Conservation (phyloP, 2,113 vertebrate species). For the Macrotis lagotis region DNA sequence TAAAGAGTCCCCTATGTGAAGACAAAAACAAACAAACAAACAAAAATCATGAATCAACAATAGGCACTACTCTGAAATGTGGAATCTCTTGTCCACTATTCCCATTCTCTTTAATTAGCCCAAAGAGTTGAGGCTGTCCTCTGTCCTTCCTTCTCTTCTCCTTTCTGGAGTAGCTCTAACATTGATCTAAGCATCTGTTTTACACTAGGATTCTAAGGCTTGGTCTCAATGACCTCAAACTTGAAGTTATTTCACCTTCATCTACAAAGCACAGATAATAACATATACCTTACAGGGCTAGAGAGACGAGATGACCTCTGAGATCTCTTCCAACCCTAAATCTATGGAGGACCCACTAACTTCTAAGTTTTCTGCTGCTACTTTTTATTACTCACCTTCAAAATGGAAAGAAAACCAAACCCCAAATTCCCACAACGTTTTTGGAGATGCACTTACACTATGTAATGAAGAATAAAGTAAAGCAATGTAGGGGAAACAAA, state of each 20-base stretch:
- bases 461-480: background rate
- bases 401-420: background rate
- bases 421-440: background rate
- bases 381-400: background rate
- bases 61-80: no score
- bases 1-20: slow-evolving; percentile 91
- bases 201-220: background rate
- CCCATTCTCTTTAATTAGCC: rapidly evolving
- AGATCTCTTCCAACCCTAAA: background rate
- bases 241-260: background rate
- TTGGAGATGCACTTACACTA: background rate
- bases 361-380: background rate
- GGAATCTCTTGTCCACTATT: background rate
- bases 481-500: background rate
- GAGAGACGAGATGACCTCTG: background rate
- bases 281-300: background rate
- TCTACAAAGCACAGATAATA: background rate
- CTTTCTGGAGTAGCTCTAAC: background rate
- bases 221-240: background rate
- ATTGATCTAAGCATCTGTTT: background rate
- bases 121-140: no score
- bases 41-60: background rate
- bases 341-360: background rate
- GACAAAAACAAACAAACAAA: slow-evolving; percentile 42
- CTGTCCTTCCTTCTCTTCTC: background rate